Conservation (phyloP, 2,797 vertebrate species). For the Ctenosaura bakeri region DNA sequence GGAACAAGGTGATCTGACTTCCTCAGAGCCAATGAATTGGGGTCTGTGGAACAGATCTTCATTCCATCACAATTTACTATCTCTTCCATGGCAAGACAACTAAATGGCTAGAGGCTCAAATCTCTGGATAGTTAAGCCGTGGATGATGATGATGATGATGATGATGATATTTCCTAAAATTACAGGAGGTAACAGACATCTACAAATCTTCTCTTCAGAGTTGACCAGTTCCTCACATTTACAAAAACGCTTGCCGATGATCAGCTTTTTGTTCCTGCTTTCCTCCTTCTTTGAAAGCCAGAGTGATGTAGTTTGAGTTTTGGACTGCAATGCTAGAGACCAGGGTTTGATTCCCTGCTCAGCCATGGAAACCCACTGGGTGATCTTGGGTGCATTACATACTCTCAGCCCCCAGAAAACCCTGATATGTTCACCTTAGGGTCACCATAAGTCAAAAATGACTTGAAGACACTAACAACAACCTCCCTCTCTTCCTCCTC, state of each 20-base stretch:
- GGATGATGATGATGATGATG: no score
- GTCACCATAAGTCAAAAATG: no score
- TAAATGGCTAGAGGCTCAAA: background rate
- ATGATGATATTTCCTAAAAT: no score
- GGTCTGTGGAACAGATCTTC: background rate
- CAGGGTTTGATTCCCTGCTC: no score
- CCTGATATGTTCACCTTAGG: no score
- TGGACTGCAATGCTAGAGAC: no score
- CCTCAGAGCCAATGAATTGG: background rate
- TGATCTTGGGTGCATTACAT: no score
- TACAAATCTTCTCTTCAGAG: background rate
- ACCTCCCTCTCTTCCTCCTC: background rate
- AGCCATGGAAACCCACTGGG: no score
- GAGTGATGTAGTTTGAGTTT: no score
- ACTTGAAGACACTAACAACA: no score
- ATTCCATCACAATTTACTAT: background rate
- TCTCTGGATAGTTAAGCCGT: background rate
- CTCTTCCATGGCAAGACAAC: background rate
- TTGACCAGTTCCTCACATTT: background rate
- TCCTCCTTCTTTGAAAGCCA: no score
- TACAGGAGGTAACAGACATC: background rate
- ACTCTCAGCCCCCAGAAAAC: no score
- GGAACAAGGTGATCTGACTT: background rate
- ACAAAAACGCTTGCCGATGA: background rate
- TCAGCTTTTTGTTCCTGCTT: background rate